phyloP scores from a whole-genome alignment of 2,113 vertebrate genomes.

The Microcebus ravelobensis region DNA sequence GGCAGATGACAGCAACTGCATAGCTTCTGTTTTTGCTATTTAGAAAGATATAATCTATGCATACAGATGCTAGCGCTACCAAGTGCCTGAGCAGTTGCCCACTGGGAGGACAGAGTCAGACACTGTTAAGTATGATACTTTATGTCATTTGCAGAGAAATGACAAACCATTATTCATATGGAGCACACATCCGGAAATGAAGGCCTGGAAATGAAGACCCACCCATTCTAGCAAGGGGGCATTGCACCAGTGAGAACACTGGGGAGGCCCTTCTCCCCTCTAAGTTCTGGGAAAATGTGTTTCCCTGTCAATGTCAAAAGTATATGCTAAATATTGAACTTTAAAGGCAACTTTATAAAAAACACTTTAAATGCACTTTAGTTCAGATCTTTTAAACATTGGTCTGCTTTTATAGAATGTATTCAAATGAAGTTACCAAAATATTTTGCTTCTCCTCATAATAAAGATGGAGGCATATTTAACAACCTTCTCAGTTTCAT shows the following conservation, averaged over 20 bases:
- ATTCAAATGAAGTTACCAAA: neutral
- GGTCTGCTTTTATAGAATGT: neutral
- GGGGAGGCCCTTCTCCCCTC: neutral
- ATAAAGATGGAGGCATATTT: neutral
- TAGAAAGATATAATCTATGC: neutral
- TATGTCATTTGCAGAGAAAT: neutral
- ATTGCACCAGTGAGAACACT: neutral
- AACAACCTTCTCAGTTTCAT: neutral
- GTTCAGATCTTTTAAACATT: neutral
- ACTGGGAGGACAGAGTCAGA: neutral
- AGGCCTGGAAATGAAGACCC: neutral
- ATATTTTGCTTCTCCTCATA: neutral
- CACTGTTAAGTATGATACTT: neutral
- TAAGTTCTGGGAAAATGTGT: neutral
- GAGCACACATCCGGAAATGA: neutral
- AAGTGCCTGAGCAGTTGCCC: neutral
- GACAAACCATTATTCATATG: neutral
- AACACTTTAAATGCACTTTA: neutral
- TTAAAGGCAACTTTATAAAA: neutral
- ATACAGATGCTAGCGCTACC: neutral
- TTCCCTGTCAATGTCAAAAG: neutral
- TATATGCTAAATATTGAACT: neutral
- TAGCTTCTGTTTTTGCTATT: neutral
- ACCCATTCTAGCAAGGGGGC: rapidly evolving
- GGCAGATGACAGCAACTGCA: neutral